phyloP scores from a whole-genome alignment of 2,113 vertebrate species.

The Stegastes partitus region DNA sequence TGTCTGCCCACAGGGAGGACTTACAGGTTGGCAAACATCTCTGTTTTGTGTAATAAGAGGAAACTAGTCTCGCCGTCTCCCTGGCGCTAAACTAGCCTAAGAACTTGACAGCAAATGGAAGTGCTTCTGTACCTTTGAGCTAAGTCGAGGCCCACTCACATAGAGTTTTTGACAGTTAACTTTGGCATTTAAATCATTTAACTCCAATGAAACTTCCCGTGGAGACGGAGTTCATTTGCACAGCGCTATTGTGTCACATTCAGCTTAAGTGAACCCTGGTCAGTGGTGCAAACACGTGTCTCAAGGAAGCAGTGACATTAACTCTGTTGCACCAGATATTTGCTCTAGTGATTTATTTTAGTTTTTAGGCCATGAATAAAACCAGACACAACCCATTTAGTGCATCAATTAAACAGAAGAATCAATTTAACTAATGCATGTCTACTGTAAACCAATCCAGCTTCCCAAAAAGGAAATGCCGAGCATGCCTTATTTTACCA shows the following conservation, averaged over 20 bases:
- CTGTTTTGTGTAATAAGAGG: conserved; percentile 15
- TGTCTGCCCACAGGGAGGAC: conserved; percentile 16
- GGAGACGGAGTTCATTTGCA: not conserved
- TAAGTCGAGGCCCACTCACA: not conserved
- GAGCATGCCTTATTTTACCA: too few species aligned
- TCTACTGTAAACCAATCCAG: too few species aligned
- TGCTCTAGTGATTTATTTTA: too few species aligned
- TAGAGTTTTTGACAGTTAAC: not conserved
- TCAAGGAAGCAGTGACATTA: too few species aligned
- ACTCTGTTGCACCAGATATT: too few species aligned
- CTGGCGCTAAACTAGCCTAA: not conserved
- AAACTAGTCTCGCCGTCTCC: not conserved
- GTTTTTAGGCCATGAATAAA: too few species aligned
- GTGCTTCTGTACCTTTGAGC: not conserved
- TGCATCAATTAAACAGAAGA: too few species aligned
- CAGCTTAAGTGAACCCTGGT: not conserved
- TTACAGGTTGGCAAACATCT: conserved; percentile 38
- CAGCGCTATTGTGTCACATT: not conserved
- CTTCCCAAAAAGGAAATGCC: too few species aligned
- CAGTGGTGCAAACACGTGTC: too few species aligned
- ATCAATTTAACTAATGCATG: too few species aligned
- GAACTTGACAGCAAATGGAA: not conserved
- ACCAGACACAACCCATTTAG: too few species aligned
- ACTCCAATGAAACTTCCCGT: not conserved
- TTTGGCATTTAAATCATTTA: not conserved